Conservation (phyloP, 2,888 invertebrate species). For the Drosophila imparisetae region DNA sequence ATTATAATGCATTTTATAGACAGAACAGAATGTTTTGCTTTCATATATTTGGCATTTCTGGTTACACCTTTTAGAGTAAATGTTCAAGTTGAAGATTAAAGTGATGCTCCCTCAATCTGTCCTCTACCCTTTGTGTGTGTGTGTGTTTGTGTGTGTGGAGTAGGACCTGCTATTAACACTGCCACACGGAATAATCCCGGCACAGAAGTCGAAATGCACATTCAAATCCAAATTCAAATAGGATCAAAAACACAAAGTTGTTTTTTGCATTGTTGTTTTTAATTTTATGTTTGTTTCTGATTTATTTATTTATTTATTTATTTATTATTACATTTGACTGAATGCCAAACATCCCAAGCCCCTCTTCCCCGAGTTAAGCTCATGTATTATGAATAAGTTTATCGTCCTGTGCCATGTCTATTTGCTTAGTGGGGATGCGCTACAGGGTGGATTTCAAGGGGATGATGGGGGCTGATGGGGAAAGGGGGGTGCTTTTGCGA, state of each 20-base stretch:
- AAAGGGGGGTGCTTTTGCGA: not conserved
- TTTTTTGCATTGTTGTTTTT: not conserved
- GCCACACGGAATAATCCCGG: not conserved
- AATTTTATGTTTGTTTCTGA: conserved; percentile 31
- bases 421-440: conserved; percentile 41
- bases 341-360: conserved; percentile 49
- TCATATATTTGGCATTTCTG: not conserved
- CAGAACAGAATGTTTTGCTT: not conserved
- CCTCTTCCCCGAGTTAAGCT: conserved; percentile 23
- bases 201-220: not conserved
- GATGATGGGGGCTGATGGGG: not conserved
- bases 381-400: conserved; percentile 73
- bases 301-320: conserved; percentile 63
- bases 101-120: not conserved
- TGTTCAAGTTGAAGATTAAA: not conserved
- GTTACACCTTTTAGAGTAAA: not conserved
- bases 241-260: not conserved
- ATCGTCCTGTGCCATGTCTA: conserved; percentile 65
- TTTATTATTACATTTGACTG: conserved; percentile 73
- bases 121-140: not conserved
- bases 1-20: not conserved
- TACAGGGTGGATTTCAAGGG: not conserved
- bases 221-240: conserved; percentile 14
- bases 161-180: not conserved
- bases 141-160: not conserved